Evolutionary conservation across 2,113 vertebrate genomes (phyloP).

Genomic region (Catharus minimus): DNA sequence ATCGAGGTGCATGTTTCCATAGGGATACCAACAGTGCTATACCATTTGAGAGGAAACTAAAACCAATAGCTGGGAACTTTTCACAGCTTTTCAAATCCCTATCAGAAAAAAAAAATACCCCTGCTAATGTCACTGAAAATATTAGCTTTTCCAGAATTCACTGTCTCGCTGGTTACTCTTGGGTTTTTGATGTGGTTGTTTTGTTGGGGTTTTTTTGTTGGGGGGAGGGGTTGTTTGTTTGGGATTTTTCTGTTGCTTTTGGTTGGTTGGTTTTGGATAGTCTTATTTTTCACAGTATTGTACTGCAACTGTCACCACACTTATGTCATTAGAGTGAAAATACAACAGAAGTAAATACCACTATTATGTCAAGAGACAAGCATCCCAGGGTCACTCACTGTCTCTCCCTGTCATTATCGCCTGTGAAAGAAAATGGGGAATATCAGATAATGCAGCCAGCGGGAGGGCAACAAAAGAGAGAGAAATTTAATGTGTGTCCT

Average conservation of each 20-base stretch:
- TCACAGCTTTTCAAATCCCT: background rate
- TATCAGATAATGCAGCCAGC: background rate
- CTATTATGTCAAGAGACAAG: constrained; percentile 1
- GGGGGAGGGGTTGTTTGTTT: background rate
- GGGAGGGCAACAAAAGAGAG: background rate
- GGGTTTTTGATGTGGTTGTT: background rate
- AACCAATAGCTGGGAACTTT: background rate
- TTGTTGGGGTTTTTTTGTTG: rapidly evolving
- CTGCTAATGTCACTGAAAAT: background rate
- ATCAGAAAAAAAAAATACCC: background rate
- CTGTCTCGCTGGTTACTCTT: background rate
- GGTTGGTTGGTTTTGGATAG: background rate
- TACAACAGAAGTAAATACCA: background rate
- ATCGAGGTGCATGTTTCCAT: background rate
- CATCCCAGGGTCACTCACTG: background rate
- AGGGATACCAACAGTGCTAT: background rate
- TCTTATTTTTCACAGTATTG: background rate
- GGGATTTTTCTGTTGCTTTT: background rate
- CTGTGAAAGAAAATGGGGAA: background rate
- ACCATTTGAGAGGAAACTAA: background rate
- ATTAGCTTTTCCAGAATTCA: background rate
- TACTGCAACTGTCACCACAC: background rate
- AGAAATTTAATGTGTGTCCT: background rate
- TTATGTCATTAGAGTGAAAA: background rate
- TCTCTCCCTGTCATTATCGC: background rate